Evolutionary conservation across 2,797 vertebrate genomes (phyloP), one percentile per base, ranked within the genome.

Genomic region (Bradypodion pumilum): DNA sequence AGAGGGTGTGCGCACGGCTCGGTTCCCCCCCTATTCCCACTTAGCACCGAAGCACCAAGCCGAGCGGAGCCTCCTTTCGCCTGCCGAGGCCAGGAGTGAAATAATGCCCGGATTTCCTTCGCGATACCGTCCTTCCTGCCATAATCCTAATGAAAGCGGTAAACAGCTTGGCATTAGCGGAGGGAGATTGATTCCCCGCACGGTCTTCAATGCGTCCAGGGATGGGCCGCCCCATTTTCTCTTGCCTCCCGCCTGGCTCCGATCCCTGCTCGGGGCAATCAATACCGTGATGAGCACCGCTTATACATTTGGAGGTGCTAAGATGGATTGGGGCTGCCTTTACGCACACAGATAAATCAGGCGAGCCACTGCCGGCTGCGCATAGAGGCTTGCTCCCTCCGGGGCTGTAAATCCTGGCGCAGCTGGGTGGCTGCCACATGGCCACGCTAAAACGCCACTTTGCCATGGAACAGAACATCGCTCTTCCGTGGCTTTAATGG

Each of bases 131-230:
- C 84, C 81, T 93, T 90, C 75, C 93, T 91, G 93, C 95, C 82
- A 73, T 94, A 93, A 92, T 95, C 94, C 94, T 96, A 96, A 96
- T 96, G 95, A 95, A 95, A 94, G 95, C 94, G 89, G 95, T 94
- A 94, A 95, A 95, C 94, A 85, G 91, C 40, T 78, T 80, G 80
- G 94, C 91, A 95, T 96, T 96, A 96, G 94, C 93, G 94, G 52
- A n/a, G 94, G 86, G 93, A 94, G 95, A 96, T 96, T 96, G 96
- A 96, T 92, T 90, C 37, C 94, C 94, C n/a, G n/a, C n/a, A n/a
- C n/a, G n/a, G n/a, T n/a, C n/a, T 94, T 94, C 94, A 95, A 93
- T 94, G 84, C 87, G 93, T n/a, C n/a, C 91, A 94, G 95, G 92
- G 94, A 95, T 94, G 92, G 94, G 94, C 95, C 94, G 94, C 94